Evolutionary conservation across 2,888 invertebrate genomes (phyloP).

Genomic region (Oscheius sp.): DNA sequence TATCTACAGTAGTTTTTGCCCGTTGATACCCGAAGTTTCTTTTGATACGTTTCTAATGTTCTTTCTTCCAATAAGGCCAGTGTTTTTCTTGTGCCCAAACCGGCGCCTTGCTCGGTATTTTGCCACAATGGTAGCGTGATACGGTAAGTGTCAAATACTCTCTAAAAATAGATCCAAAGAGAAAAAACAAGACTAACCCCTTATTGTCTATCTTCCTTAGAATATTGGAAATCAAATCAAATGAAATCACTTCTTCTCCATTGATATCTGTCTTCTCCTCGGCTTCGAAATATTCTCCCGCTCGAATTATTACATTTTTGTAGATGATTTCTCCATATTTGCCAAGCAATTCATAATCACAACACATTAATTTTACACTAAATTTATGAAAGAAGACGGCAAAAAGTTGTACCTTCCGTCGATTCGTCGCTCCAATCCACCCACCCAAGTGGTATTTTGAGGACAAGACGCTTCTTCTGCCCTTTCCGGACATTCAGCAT

Average conservation of each 20-base stretch:
- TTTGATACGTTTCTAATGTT: not conserved
- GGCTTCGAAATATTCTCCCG: constrained; percentile 52
- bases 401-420: constrained; percentile 51
- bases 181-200: no score
- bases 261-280: constrained; percentile 45
- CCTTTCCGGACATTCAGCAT: constrained; percentile 53
- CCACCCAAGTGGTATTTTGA: constrained; percentile 49
- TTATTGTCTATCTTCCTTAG: constrained; percentile 27
- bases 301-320: constrained; percentile 48
- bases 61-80: constrained; percentile 45
- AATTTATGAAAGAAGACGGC: not conserved
- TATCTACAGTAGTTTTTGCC: not conserved
- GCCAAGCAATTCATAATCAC: constrained; percentile 62
- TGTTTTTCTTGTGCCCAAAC: constrained; percentile 43
- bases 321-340: constrained; percentile 56
- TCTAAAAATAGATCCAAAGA: no score
- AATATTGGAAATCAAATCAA: constrained; percentile 48
- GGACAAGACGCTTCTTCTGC: constrained; percentile 34
- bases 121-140: constrained; percentile 43
- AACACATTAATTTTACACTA: constrained; percentile 55
- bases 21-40: not conserved
- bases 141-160: constrained; percentile 30
- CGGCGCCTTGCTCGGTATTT: constrained; percentile 39
- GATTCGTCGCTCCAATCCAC: constrained; percentile 53
- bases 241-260: constrained; percentile 40